Base-by-base conservation (phyloP, 2,888 invertebrate species). In the Melanotus villosus region DNA sequence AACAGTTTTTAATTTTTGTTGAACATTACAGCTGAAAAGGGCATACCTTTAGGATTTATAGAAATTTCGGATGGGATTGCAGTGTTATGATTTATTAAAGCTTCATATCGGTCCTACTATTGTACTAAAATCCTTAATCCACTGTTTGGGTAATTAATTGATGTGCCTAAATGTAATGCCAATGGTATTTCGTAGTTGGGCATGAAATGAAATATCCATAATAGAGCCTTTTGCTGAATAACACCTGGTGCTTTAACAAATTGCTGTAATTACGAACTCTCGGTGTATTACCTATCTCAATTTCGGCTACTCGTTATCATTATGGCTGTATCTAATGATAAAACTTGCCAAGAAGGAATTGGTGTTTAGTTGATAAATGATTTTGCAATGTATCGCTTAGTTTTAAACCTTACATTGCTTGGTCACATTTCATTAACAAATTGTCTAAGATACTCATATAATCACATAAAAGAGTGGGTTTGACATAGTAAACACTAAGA, bases 181-280 rank as follows among this genome's bases (percentile, higher is more conserved):
- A 23, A 64, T 64, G 43, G 54, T 43, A 45, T 41, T 64, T 41
- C 34, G 52, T 32, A 52, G 43, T 54, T 56, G 26, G 43, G 30
- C 34, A 56, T 54, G 14, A 41, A 62, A 62, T 62, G 64, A 64
- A 64, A 64, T 64, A 64, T 64, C 56, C 43, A 38, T 38, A 56
- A 56, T 56, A 56, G 56, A 56, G 56, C 56, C 56, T 36, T 64
- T 54, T 56, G 64, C 64, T 52, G 26, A 54, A 54, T 34, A 54
- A 32, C 64, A 64, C 64, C 64, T 64, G 64, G 52, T 64, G 64
- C 64, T 64, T 50, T 10, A 45, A 64, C 64, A 64, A 64, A 64
- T 64, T 64, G 32, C 54, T 18, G 52, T 64, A 64, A 64, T 64
- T 64, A 64, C 43, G 19, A 32, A 64, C n/a, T 12, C 56, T 38